Conservation (phyloP, 1,140 invertebrate species). For the Magallana gigas region DNA sequence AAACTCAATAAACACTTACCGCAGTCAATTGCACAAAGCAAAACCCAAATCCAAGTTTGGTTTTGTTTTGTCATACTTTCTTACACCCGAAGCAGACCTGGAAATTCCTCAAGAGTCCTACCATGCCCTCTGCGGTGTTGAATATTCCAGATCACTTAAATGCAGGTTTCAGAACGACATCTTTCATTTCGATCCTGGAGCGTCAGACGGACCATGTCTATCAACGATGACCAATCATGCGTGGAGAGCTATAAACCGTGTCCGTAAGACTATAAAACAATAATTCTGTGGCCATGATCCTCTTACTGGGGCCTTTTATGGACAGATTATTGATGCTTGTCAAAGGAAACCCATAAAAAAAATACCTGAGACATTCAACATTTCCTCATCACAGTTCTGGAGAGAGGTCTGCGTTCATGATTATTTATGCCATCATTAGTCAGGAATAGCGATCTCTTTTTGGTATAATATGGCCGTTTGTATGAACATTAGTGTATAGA, state of each 20-base stretch:
- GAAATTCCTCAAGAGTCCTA: neutral
- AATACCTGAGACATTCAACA: neutral
- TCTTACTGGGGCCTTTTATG: neutral
- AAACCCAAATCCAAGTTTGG: conserved; percentile 12
- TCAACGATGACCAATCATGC: neutral
- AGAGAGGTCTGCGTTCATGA: neutral
- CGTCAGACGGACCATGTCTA: neutral
- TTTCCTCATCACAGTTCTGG: conserved; percentile 1
- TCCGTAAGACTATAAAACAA: neutral
- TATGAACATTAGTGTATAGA: too few relatives aligned
- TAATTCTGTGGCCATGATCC: neutral
- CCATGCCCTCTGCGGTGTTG: neutral
- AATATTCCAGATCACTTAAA: neutral
- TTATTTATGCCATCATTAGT: neutral
- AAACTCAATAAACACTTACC: neutral
- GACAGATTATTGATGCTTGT: conserved; percentile 5
- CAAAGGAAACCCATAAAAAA: conserved; percentile 1
- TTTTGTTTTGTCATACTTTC: conserved; percentile 18
- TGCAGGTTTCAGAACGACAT: neutral
- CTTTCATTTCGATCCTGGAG: neutral
- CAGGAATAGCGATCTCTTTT: too few relatives aligned
- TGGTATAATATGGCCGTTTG: too few relatives aligned
- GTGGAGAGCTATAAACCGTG: neutral
- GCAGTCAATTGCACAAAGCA: conserved; percentile 1
- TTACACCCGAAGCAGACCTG: conserved; percentile 9